Conservation (phyloP, 2,888 invertebrate genomes). For the Drosophila austrosaltans region DNA sequence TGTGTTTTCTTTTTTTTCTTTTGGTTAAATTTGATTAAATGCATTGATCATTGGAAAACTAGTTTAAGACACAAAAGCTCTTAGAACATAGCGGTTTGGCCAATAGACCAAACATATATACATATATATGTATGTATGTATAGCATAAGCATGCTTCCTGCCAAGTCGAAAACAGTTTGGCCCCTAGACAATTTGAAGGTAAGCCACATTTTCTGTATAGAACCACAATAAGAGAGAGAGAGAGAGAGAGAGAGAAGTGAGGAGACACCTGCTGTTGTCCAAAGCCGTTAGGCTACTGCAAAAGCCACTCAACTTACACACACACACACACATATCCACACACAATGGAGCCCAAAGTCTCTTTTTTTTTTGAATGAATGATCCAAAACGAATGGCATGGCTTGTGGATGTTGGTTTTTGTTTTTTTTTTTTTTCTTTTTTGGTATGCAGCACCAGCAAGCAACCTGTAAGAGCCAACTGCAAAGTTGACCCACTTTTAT, state of each 20-base stretch:
- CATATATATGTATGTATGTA: no score
- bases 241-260: conserved; percentile 32
- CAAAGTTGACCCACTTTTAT: conserved; percentile 4
- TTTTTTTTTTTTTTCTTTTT: background rate
- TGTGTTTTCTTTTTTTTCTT: conserved; percentile 45
- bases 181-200: conserved; percentile 60
- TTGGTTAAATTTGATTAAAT: conserved; percentile 63
- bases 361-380: conserved; percentile 9
- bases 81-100: conserved; percentile 38
- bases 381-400: conserved; percentile 12
- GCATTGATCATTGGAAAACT: conserved; percentile 66
- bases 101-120: conserved; percentile 14
- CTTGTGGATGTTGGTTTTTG: conserved; percentile 1
- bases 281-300: conserved; percentile 49
- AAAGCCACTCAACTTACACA: conserved; percentile 14
- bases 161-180: conserved; percentile 37
- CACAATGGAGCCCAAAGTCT: conserved; percentile 59
- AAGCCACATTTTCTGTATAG: conserved; percentile 68
- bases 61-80: conserved; percentile 45
- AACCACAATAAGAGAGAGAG: conserved; percentile 36
- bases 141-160: conserved; percentile 50
- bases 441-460: conserved; percentile 29
- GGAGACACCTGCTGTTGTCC: conserved; percentile 67
- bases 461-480: conserved; percentile 28
- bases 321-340: conserved; percentile 12